These are phyloP conservation scores for Drosophila subsilvestris DNA, from an alignment of 2,888 invertebrate genomes.

Conservation along the genomic window DNA sequence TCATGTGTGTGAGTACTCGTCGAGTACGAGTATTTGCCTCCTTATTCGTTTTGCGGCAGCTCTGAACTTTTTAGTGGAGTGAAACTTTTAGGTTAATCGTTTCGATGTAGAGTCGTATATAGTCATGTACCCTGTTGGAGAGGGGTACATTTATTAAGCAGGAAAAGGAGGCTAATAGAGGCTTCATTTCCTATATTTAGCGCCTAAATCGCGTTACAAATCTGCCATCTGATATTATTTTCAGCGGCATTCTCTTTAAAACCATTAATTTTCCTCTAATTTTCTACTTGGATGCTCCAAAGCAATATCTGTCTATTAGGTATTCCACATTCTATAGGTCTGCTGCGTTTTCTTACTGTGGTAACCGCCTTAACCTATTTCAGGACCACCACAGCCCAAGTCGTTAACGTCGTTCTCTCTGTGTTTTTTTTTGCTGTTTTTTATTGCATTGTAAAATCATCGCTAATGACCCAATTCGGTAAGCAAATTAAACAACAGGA, in stretches of 20 bases:
- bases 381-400: conserved; percentile 4
- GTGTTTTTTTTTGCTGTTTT: conserved; percentile 31
- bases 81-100: conserved; percentile 35
- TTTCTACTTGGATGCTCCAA: not conserved
- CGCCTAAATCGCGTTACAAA: too few species aligned
- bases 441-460: conserved; percentile 66
- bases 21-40: conserved; percentile 1
- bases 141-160: not conserved
- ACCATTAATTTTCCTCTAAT: not conserved
- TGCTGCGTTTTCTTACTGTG: not conserved
- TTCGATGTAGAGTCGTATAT: not conserved
- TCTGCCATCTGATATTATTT: not conserved
- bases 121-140: not conserved
- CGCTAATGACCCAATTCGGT: conserved; percentile 68
- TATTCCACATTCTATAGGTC: not conserved
- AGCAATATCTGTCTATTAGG: not conserved
- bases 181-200: too few species aligned
- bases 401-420: conserved; percentile 49
- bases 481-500: conserved; percentile 57
- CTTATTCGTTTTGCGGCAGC: conserved; percentile 15
- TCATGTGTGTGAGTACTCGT: conserved; percentile 24
- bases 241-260: not conserved
- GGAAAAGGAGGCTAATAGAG: too few species aligned
- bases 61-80: conserved; percentile 20
- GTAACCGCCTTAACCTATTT: conserved; percentile 19